Percentiles rank a stretch among this genome's conserved stretches.
These are phyloP conservation scores for Aradophagus sp. DNA, from an alignment of 1,140 invertebrate genomes.

Conservation along the genomic window DNA sequence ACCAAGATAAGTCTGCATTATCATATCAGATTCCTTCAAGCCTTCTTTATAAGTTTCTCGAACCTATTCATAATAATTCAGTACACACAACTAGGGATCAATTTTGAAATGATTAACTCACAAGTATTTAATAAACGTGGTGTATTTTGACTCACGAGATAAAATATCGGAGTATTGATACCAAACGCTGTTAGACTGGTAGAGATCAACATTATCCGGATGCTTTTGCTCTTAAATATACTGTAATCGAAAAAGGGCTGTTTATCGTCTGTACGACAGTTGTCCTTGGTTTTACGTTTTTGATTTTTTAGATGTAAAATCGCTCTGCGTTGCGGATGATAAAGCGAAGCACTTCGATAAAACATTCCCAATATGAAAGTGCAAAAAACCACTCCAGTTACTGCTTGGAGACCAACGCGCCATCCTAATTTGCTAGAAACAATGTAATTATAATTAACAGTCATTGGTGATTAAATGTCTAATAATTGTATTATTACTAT, in stretches of 20 bases:
- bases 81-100: too few species aligned
- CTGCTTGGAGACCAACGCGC: constrained; percentile 88
- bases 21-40: constrained; percentile 80
- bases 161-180: constrained; percentile 90
- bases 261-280: constrained; percentile 83
- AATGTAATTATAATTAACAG: neutral
- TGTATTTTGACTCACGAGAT: constrained; percentile 81
- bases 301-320: constrained; percentile 94
- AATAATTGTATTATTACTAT: too few species aligned
- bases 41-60: constrained; percentile 85
- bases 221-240: constrained; percentile 87
- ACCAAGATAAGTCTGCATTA: constrained; percentile 87
- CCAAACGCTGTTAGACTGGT: constrained; percentile 86
- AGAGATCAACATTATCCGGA: constrained; percentile 87
- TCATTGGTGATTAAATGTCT: neutral
- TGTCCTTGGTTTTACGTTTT: constrained; percentile 87
- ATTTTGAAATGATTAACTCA: too few species aligned
- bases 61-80: constrained; percentile 67
- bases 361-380: constrained; percentile 92
- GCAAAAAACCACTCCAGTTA: constrained; percentile 87
- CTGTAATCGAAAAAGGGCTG: constrained; percentile 91
- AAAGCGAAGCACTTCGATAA: constrained; percentile 91
- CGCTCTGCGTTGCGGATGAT: constrained; percentile 90
- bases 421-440: constrained; percentile 88
- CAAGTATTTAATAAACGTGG: too few species aligned